phyloP scores from a whole-genome alignment of 2,888 invertebrate genomes.

The Nysson spinosus region DNA sequence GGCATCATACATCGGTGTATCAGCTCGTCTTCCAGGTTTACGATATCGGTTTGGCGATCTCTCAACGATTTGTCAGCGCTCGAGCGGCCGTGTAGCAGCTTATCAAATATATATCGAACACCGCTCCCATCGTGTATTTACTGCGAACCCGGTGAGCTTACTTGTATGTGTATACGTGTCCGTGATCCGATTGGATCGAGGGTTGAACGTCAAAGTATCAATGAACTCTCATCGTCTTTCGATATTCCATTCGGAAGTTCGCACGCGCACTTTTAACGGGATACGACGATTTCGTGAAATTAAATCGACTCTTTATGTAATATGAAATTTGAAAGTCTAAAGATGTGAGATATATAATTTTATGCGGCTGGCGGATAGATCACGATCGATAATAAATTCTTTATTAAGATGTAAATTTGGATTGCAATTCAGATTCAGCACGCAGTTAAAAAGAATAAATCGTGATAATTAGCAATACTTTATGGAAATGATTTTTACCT shows the following conservation, averaged over 20 bases:
- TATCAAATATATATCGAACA: slow-evolving; percentile 76
- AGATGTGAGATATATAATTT: not conserved
- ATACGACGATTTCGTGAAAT: not conserved
- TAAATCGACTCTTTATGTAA: not conserved
- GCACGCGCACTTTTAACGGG: too few species aligned
- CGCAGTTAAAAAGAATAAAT: not conserved
- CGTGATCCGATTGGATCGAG: slow-evolving; percentile 39
- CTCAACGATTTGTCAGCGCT: slow-evolving; percentile 74
- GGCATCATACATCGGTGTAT: slow-evolving; percentile 65
- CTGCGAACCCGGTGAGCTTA: slow-evolving; percentile 57
- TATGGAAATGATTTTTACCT: slow-evolving; percentile 1
- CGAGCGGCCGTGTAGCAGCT: slow-evolving; percentile 72
- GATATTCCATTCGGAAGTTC: not conserved
- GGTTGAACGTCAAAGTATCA: slow-evolving; percentile 17
- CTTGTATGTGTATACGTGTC: slow-evolving; percentile 52
- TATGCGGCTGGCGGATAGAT: too few species aligned
- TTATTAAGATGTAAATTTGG: not conserved
- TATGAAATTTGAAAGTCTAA: not conserved
- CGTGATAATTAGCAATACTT: not conserved
- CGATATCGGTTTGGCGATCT: slow-evolving; percentile 71
- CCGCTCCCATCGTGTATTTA: slow-evolving; percentile 72
- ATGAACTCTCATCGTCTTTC: slow-evolving; percentile 9
- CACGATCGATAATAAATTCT: not conserved
- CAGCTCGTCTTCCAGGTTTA: slow-evolving; percentile 58
- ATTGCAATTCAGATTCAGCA: not conserved